Evolutionary conservation across 2,113 vertebrate genomes (phyloP).

Genomic region (Dipodomys ordii): DNA sequence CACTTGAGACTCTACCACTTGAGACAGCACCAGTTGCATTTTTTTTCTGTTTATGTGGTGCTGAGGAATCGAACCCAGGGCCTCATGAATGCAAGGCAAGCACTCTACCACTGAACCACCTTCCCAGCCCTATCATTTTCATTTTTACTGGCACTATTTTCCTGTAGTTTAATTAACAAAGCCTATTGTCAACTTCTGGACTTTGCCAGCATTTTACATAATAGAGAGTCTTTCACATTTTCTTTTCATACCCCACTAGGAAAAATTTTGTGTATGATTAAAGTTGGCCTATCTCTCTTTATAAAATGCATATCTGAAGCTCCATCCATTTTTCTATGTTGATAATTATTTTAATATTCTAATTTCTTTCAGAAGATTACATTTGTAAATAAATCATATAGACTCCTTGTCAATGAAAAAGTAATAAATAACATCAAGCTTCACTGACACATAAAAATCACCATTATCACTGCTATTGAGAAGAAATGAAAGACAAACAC

Average conservation of each 20-base stretch:
- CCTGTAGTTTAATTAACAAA: not conserved
- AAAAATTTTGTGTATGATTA: not conserved
- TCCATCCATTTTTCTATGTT: not conserved
- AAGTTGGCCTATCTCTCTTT: not conserved
- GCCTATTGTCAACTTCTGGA: not conserved
- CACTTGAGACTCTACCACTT: too few species aligned
- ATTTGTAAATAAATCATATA: not conserved
- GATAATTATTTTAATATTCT: not conserved
- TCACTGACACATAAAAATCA: not conserved
- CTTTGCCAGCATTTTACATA: not conserved
- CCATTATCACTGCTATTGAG: not conserved
- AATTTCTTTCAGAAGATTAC: not conserved
- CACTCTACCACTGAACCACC: too few species aligned
- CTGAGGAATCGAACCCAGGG: too few species aligned
- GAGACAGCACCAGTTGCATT: too few species aligned
- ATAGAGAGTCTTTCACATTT: not conserved
- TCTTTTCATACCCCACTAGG: not conserved
- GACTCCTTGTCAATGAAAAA: not conserved
- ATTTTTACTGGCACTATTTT: not conserved
- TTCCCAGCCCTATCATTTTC: not conserved
- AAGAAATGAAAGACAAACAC: not conserved
- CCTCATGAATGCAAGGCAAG: too few species aligned
- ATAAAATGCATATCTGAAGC: not conserved
- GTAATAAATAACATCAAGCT: not conserved
- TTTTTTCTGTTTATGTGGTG: too few species aligned